A percentile compares a stretch with the other conserved stretches of the same genome.
Conservation (phyloP, 2,113 vertebrate genomes). For the Malurus melanocephalus region DNA sequence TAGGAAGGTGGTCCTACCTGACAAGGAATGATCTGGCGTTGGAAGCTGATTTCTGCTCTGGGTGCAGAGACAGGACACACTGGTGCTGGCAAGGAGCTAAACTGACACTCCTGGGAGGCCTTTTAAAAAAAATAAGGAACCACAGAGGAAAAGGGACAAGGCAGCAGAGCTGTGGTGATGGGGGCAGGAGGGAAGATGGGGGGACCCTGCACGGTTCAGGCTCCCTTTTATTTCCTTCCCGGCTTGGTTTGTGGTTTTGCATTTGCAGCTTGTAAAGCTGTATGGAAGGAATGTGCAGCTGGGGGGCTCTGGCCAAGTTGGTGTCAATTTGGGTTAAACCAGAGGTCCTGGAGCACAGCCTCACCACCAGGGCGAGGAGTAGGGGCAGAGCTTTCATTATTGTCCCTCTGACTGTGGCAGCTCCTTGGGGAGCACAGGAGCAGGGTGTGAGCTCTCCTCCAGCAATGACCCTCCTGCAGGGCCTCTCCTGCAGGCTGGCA, state of each 20-base stretch:
- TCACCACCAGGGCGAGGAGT: not conserved
- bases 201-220: not conserved
- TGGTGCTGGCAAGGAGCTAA: not conserved
- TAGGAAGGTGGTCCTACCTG: not conserved
- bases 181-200: not conserved
- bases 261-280: slow-evolving; percentile 58
- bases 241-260: slow-evolving; percentile 49
- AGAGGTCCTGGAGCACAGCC: slow-evolving; percentile 41
- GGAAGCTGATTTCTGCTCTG: not conserved
- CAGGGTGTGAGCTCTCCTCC: not conserved
- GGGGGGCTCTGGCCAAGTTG: slow-evolving; percentile 29
- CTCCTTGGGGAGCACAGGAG: slow-evolving; percentile 11
- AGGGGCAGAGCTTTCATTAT: slow-evolving; percentile 46
- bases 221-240: not conserved
- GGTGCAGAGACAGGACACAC: not conserved
- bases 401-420: slow-evolving; percentile 11
- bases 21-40: not conserved
- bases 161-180: not conserved
- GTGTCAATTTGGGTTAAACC: slow-evolving; percentile 60
- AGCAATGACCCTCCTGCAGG: not conserved
- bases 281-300: slow-evolving; percentile 64
- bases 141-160: not conserved
- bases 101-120: not conserved
- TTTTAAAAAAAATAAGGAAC: not conserved
- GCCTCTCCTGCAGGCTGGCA: slow-evolving; percentile 6